Evolutionary conservation across 53 echinoderm and acorn worm species (phyloP).

Genomic region (Holothuria scabra): DNA sequence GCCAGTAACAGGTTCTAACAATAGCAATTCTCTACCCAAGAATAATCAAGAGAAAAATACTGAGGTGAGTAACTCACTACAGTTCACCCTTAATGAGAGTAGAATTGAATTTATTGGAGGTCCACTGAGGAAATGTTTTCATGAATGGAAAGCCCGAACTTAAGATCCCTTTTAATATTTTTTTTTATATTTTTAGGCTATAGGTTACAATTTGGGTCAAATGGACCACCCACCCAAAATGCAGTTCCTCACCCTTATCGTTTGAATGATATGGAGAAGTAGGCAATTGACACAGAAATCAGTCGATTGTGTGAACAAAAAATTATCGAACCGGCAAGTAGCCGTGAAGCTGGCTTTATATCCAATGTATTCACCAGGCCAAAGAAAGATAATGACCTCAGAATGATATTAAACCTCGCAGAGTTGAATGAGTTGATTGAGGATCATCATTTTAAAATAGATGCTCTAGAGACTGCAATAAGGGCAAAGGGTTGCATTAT

Average conservation of each 20-base stretch:
- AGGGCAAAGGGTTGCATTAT: conserved; percentile 40
- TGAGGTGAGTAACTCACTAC: too few species aligned
- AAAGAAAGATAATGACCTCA: conserved; percentile 45
- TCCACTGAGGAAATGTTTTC: conserved; percentile 31
- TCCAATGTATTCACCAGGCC: conserved; percentile 55
- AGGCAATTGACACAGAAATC: neutral
- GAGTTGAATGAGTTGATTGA: conserved; percentile 38
- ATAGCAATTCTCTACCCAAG: too few species aligned
- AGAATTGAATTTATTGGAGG: neutral
- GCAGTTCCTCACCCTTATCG: conserved; percentile 25
- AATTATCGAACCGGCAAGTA: conserved; percentile 4
- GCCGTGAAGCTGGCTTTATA: conserved; percentile 49
- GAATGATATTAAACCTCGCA: conserved; percentile 50
- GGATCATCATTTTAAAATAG: conserved; percentile 51
- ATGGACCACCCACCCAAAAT: neutral
- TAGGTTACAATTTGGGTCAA: conserved; percentile 36
- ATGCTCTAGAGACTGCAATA: conserved; percentile 43
- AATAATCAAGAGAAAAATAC: too few species aligned
- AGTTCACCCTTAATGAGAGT: neutral
- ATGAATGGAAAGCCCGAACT: conserved; percentile 43
- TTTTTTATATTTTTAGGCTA: conserved; percentile 39
- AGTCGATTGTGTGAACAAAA: neutral
- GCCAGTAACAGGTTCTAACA: conserved; percentile 10
- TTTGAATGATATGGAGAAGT: neutral
- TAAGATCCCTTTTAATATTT: conserved; percentile 30